Percentiles rank a stretch among this genome's conserved stretches.
phyloP scores from a whole-genome alignment of 2,797 vertebrate genomes.

The Anomalospiza imberbis region DNA sequence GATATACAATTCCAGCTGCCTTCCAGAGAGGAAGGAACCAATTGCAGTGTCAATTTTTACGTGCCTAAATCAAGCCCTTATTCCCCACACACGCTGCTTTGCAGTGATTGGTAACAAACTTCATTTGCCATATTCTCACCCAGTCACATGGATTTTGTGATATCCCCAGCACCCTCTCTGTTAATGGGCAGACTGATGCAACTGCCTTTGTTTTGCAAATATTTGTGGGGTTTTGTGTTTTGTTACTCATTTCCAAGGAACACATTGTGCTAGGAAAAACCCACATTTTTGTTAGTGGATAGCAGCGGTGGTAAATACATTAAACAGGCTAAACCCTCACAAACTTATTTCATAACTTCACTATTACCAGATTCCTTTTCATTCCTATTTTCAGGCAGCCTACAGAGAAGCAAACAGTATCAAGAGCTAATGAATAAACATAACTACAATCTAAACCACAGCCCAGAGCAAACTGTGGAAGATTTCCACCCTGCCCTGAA shows the following conservation, averaged over 20 bases:
- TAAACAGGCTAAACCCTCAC: neutral
- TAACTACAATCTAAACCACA: neutral
- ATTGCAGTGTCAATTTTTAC: neutral
- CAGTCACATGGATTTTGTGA: neutral
- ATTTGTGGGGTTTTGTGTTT: neutral
- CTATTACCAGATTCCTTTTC: neutral
- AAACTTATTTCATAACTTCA: neutral
- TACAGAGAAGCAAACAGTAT: neutral
- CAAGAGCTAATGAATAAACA: neutral
- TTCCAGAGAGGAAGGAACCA: neutral
- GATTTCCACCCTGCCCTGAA: neutral
- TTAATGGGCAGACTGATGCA: neutral
- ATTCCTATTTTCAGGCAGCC: neutral
- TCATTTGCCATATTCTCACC: neutral
- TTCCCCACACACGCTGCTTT: neutral
- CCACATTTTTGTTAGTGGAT: neutral
- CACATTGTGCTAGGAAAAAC: neutral
- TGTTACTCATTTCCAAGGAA: neutral
- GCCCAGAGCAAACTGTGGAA: neutral
- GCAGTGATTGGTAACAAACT: neutral
- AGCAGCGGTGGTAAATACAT: neutral
- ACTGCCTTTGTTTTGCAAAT: neutral
- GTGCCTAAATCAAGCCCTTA: neutral
- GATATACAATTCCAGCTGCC: neutral
- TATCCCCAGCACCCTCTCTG: neutral